Base-by-base conservation (phyloP, 1,140 invertebrate genomes). In the Coelopa frigida region DNA sequence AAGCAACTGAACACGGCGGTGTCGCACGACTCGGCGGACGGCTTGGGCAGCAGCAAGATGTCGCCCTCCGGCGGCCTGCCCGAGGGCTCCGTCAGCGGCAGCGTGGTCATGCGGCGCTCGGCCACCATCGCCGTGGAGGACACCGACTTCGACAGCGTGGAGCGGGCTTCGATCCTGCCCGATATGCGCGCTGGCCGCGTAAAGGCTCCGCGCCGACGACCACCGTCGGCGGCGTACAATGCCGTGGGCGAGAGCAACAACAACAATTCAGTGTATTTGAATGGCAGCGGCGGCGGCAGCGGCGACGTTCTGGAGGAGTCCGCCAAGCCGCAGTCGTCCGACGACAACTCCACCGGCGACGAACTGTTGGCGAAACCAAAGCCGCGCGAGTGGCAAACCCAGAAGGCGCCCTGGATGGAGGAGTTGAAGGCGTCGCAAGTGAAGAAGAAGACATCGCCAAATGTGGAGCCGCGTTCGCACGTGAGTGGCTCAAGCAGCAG, bases 371-470 rank as follows among this genome's bases (percentile, higher is more conserved):
- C 59, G 15, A 76, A 75, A 52, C 74, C 74, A 4, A 75, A 73
- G 54, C 57, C 74, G 24, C 60, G 72, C 2, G 72, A 75, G 51
- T 76, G 74, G 73, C 79, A 80, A 53, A 80, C 78, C 54, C 75
- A 79, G 50, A 75, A 74, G 53, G 79, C 77, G 36, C 81, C 81
- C 0, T 83, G 81, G 81, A 75, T 83, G 72, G 79, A 75, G 48
- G 81, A 83, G 56, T 70, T 83, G 49, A 82, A 82, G 56, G 64
- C 78, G 23, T 80, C 79, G 55, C 79, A 81, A 61, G 78, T 75
- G 18, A 77, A 76, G 57, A 78, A 79, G 51, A 78, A 75, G 44
- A 65, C 67, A n/a, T 64, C 70, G 27, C 70, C 71, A 22, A 66
- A 33, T 33, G 60, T 71, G 8, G 68, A 61, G 41, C 68, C 67